These are phyloP conservation scores for Glomeris maerens DNA, from an alignment of 1,140 invertebrate species.

Conservation along the genomic window DNA sequence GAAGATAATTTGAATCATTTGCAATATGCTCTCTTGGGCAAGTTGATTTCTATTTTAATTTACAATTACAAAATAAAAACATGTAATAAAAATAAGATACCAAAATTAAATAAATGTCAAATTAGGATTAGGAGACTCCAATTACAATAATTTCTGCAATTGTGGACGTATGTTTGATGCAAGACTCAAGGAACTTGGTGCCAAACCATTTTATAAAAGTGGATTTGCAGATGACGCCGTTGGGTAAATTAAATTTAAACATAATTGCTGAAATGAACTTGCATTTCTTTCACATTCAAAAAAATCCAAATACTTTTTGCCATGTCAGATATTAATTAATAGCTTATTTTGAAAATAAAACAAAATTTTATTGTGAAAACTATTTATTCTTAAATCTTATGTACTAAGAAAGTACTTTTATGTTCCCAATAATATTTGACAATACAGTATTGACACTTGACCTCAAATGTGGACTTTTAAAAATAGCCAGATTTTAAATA, in stretches of 20 bases:
- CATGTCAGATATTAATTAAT: not conserved
- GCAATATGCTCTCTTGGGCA: slow-evolving; percentile 36
- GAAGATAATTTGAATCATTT: slow-evolving; percentile 27
- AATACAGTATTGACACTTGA: no score
- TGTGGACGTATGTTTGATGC: slow-evolving; percentile 35
- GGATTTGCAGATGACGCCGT: slow-evolving; percentile 42
- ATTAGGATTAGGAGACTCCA: slow-evolving; percentile 40
- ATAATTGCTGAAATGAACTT: no score
- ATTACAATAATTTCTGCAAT: slow-evolving; percentile 41
- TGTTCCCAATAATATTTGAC: no score
- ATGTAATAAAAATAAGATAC: slow-evolving; percentile 36
- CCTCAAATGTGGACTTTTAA: no score
- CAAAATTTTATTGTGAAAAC: no score
- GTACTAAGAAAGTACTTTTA: no score
- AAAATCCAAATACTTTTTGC: no score
- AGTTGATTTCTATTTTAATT: slow-evolving; percentile 8
- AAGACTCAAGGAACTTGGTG: slow-evolving; percentile 34
- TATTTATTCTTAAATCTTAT: no score
- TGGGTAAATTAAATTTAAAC: slow-evolving; percentile 25
- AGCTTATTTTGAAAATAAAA: no score
- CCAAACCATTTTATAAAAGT: slow-evolving; percentile 33
- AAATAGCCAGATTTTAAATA: slow-evolving; percentile 13
- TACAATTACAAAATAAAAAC: slow-evolving; percentile 4
- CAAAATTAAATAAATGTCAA: slow-evolving; percentile 34
- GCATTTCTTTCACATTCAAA: no score